Conservation (phyloP, 2,888 invertebrate genomes). For the Dicycla oo region DNA sequence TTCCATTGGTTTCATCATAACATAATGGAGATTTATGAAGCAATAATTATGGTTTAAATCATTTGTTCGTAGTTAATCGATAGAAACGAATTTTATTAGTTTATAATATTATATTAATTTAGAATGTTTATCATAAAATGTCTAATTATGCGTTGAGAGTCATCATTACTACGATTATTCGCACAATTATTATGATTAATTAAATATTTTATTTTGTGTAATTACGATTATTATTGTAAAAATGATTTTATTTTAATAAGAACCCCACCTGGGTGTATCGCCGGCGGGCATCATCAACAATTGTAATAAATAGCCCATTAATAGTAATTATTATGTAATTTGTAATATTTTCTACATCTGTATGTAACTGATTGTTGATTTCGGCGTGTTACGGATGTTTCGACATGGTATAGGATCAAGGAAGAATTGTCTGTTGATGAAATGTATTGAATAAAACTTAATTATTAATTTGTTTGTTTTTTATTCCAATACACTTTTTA, state of each 20-base stretch:
- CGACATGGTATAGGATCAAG: constrained; percentile 57
- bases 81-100: constrained; percentile 79
- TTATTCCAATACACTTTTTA: too few species aligned
- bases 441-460: constrained; percentile 80
- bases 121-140: constrained; percentile 67
- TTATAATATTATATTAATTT: constrained; percentile 68
- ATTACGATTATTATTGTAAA: constrained; percentile 55
- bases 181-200: constrained; percentile 77
- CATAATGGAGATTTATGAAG: constrained; percentile 77
- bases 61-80: constrained; percentile 73
- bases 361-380: constrained; percentile 40
- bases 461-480: constrained; percentile 66
- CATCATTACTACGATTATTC: constrained; percentile 71
- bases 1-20: constrained; percentile 75
- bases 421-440: constrained; percentile 71
- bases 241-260: constrained; percentile 51
- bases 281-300: constrained; percentile 46
- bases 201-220: constrained; percentile 62
- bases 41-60: constrained; percentile 82
- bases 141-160: constrained; percentile 74
- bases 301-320: constrained; percentile 46
- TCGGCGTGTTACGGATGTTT: constrained; percentile 43
- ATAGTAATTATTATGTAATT: constrained; percentile 39
- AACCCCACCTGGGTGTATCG: constrained; percentile 55
- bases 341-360: constrained; percentile 47